Base-by-base conservation (phyloP, 2,797 vertebrate species). In the Siniperca obscura region DNA sequence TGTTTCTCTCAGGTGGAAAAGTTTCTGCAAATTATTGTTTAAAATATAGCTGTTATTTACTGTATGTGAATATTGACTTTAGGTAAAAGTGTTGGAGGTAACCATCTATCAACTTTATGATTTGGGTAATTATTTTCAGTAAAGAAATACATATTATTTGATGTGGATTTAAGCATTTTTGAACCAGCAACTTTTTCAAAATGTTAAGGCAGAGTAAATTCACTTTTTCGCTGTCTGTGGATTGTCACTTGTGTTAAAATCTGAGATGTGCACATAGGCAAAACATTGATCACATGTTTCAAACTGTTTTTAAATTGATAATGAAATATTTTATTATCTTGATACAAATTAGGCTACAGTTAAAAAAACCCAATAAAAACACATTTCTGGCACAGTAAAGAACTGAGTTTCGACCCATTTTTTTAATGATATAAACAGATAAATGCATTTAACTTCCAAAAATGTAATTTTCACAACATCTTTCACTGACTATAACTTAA, bases 41-140 rank as follows among this genome's bases (percentile, higher is more conserved):
- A 11, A 76, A 83, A 82, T 75, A 3, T 14, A 70, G 55, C 16
- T 59, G 60, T 64, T 70, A 70, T 82, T 82, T 77, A 36, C 22
- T 71, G 12, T 57, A 14, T 70, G 13, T 81, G 16, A 50, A 68
- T 65, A 40, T 30, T 78, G 17, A 65, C 27, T 70, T 78, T 2
- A 36, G 1, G 14, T 53, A 22, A 72, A 83, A 60, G 60, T 71
- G 30, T 42, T 77, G 16, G 40, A 60, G 17, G 21, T 14, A 25
- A 68, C 62, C 4, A 55, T 46, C 2, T 55, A 16, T 75, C 19
- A 68, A 14, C 16, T 27, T 50, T 1, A 40, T 56, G 12, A 53
- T 60, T 70, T 70, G 50, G 25, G 6, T 19, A 42, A 72, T 30
- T 73, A 4, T 81, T 75, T 81, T 66, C 3, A 64, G 34, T 60